Evolutionary conservation across 2,888 invertebrate genomes (phyloP).

Genomic region (Sesia bembeciformis): DNA sequence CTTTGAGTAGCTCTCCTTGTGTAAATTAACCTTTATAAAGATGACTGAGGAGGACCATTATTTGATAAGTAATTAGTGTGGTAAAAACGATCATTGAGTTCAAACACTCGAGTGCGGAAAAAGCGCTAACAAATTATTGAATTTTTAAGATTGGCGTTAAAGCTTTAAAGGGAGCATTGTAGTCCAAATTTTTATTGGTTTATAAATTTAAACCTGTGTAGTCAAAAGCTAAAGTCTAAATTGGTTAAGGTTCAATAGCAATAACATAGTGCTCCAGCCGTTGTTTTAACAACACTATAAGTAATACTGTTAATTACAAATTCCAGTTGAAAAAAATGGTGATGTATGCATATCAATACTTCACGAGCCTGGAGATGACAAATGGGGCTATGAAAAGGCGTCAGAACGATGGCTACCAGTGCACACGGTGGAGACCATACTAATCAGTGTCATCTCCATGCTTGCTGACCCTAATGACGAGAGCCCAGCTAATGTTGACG

Average conservation of each 20-base stretch:
- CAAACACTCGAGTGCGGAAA: too few species aligned
- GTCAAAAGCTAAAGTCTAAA: too few species aligned
- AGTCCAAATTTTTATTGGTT: not conserved
- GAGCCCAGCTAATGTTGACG: constrained; percentile 99
- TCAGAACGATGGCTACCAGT: constrained; percentile 99
- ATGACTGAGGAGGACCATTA: too few species aligned
- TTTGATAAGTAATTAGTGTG: too few species aligned
- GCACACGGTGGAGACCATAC: constrained; percentile 98
- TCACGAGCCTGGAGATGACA: constrained; percentile 99
- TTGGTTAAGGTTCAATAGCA: too few species aligned
- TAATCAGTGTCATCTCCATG: constrained; percentile 99
- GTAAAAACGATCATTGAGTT: too few species aligned
- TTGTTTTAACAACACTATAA: not conserved
- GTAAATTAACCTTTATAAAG: too few species aligned
- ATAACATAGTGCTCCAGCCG: too few species aligned
- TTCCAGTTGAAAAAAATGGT: constrained; percentile 94
- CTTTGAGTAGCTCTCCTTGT: too few species aligned
- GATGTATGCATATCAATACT: constrained; percentile 99
- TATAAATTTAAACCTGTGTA: not conserved
- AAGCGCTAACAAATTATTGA: too few species aligned
- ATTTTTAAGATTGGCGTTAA: too few species aligned
- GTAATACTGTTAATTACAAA: not conserved
- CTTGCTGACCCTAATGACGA: constrained; percentile 99
- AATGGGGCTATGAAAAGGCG: constrained; percentile 98
- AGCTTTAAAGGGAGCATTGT: too few species aligned